Evolutionary conservation across 2,888 invertebrate species (phyloP).

Genomic region (Drosophila anomelani): DNA sequence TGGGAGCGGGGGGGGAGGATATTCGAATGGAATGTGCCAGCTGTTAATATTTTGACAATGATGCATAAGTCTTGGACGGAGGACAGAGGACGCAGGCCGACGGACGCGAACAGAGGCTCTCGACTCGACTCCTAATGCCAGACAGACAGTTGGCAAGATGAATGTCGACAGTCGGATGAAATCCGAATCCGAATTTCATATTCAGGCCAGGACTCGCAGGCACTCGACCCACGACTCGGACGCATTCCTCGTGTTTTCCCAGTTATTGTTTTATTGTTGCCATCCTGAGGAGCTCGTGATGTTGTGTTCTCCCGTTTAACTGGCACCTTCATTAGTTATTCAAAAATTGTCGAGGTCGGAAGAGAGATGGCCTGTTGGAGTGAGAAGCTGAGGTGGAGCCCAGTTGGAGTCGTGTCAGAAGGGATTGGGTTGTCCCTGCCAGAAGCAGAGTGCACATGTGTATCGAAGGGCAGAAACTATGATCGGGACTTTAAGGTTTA

Average conservation of each 20-base stretch:
- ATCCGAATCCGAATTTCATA: constrained; percentile 73
- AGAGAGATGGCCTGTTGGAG: constrained; percentile 11
- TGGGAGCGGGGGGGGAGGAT: constrained; percentile 17
- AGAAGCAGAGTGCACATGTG: constrained; percentile 62
- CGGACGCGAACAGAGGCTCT: constrained; percentile 25
- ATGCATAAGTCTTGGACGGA: constrained; percentile 72
- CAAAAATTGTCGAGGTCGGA: constrained; percentile 71
- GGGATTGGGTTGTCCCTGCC: constrained; percentile 53
- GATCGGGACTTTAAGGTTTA: constrained; percentile 34
- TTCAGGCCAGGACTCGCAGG: constrained; percentile 67
- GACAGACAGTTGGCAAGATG: constrained; percentile 78
- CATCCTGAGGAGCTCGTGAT: constrained; percentile 17
- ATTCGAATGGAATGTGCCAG: constrained; percentile 68
- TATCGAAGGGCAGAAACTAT: constrained; percentile 28
- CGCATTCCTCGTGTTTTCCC: constrained; percentile 18
- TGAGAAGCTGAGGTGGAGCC: constrained; percentile 49
- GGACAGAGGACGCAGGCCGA: neutral
- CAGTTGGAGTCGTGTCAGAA: constrained; percentile 72
- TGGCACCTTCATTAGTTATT: constrained; percentile 81
- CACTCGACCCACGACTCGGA: constrained; percentile 45
- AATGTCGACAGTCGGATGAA: constrained; percentile 77
- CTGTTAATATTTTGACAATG: constrained; percentile 80
- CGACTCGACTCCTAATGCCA: constrained; percentile 58
- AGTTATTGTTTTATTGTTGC: constrained; percentile 69
- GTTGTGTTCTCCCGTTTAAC: constrained; percentile 44